Conservation (phyloP, 2,797 vertebrate genomes). For the Rhinophrynus dorsalis region DNA sequence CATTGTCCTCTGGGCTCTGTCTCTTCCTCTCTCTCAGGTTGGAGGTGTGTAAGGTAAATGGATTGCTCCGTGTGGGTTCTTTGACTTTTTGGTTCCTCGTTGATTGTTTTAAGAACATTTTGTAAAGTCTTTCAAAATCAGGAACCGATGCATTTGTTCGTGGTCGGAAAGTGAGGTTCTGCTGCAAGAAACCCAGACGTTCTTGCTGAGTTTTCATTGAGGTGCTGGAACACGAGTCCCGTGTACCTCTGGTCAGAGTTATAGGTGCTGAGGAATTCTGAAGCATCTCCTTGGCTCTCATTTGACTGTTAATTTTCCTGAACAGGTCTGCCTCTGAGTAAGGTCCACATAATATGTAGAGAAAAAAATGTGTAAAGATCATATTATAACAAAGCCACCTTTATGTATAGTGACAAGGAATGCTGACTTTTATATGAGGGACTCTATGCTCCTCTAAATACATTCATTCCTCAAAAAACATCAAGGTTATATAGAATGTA, state of each 20-base stretch:
- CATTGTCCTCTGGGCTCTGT: too few species aligned
- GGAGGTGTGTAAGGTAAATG: slow-evolving; percentile 84
- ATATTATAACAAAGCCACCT: too few species aligned
- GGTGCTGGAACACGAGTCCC: slow-evolving; percentile 58
- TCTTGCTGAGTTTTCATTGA: slow-evolving; percentile 72
- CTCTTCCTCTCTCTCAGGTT: slow-evolving; percentile 58
- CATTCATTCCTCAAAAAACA: too few species aligned
- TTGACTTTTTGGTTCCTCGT: slow-evolving; percentile 65
- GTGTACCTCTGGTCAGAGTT: slow-evolving; percentile 47
- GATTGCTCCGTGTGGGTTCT: slow-evolving; percentile 79
- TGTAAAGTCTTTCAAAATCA: slow-evolving; percentile 81
- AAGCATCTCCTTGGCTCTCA: slow-evolving; percentile 72
- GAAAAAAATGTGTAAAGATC: background rate
- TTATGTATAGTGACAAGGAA: too few species aligned
- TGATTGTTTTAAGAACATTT: slow-evolving; percentile 76
- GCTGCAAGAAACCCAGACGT: slow-evolving; percentile 79
- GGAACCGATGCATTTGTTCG: slow-evolving; percentile 79
- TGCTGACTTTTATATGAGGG: too few species aligned
- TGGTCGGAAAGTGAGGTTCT: slow-evolving; percentile 82
- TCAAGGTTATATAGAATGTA: too few species aligned
- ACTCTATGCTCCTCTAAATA: too few species aligned
- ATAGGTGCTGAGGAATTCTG: slow-evolving; percentile 63
- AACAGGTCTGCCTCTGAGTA: slow-evolving; percentile 76
- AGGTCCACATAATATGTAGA: slow-evolving; percentile 19
- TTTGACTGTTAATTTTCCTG: slow-evolving; percentile 73